Percentiles rank a stretch among this genome's conserved stretches.
Conservation (phyloP, 1,140 invertebrate species). For the Diachasma alloeum region DNA sequence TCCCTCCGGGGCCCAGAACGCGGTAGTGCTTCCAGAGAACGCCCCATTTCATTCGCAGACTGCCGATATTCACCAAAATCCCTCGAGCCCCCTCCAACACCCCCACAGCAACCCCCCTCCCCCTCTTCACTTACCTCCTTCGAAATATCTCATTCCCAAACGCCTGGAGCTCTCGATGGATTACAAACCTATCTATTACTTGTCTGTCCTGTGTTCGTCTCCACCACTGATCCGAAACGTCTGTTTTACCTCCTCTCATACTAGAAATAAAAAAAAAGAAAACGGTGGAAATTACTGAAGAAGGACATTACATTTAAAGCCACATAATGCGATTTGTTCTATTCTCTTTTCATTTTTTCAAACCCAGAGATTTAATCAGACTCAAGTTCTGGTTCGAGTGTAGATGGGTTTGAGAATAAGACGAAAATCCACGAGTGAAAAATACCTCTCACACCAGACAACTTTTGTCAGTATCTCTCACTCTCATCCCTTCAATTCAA, state of each 20-base stretch:
- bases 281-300: background rate
- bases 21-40: slow-evolving; percentile 36
- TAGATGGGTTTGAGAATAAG: background rate
- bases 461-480: background rate
- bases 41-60: slow-evolving; percentile 64
- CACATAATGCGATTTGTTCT: background rate
- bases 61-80: slow-evolving; percentile 58
- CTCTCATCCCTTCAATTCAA: background rate
- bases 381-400: background rate
- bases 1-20: slow-evolving; percentile 27
- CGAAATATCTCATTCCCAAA: slow-evolving; percentile 66
- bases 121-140: slow-evolving; percentile 48
- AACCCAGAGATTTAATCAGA: background rate
- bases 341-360: background rate
- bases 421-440: background rate
- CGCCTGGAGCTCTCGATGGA: slow-evolving; percentile 62
- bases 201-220: slow-evolving; percentile 48
- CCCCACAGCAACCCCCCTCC: background rate
- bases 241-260: slow-evolving; percentile 3
- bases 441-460: background rate
- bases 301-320: background rate
- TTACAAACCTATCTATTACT: slow-evolving; percentile 67
- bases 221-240: slow-evolving; percentile 22
- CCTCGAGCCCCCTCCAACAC: background rate
- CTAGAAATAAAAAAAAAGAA: background rate